These are phyloP conservation scores for Agriopis marginaria DNA, from an alignment of 2,888 invertebrate genomes.

Conservation along the genomic window DNA sequence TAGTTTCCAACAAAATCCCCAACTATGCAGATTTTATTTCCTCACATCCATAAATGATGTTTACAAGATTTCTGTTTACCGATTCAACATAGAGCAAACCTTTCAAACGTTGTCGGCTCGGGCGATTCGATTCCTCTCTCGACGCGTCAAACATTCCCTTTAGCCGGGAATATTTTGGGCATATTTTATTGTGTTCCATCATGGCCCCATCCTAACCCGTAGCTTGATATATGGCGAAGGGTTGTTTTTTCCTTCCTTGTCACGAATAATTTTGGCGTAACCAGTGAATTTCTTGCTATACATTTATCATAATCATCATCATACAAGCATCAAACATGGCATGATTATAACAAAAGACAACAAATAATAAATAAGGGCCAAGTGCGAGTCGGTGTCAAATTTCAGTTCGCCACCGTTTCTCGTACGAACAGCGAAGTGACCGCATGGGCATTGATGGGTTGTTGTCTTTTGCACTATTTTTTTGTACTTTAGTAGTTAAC, in stretches of 20 bases:
- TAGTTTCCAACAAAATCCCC: not conserved
- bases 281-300: not conserved
- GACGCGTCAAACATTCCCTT: conserved; percentile 31
- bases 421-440: no score
- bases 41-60: not conserved
- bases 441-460: no score
- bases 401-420: no score
- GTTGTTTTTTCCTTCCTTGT: conserved; percentile 1
- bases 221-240: conserved; percentile 12
- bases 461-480: no score
- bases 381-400: no score
- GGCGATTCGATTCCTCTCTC: conserved; percentile 21
- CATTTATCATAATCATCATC: no score
- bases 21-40: conserved; percentile 2
- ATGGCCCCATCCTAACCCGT: not conserved
- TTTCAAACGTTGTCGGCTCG: conserved; percentile 15
- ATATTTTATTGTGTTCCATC: conserved; percentile 13
- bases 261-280: not conserved
- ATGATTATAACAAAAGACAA: no score
- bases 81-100: conserved; percentile 9
- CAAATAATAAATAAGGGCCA: no score
- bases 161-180: conserved; percentile 15
- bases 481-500: no score
- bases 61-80: conserved; percentile 3
- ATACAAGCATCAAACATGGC: no score